Conservation (phyloP, 2,797 vertebrate genomes). For the Okamejei kenojei region DNA sequence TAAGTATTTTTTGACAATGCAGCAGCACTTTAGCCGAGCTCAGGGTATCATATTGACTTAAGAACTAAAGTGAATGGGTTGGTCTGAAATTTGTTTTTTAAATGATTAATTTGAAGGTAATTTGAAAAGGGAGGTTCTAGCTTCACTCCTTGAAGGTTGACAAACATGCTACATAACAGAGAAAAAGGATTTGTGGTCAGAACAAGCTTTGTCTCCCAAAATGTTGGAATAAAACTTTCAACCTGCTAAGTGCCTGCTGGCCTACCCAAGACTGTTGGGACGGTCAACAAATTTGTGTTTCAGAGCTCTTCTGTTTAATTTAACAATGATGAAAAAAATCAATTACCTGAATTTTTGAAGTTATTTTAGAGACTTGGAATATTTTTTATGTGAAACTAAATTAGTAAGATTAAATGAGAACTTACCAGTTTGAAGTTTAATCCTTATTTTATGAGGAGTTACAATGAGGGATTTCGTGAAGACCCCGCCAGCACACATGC, state of each 20-base stretch:
- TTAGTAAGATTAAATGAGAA: too few relatives aligned
- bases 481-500: too few relatives aligned
- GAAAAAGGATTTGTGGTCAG: too few relatives aligned
- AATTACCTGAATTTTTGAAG: neutral
- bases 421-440: too few relatives aligned
- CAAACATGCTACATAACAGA: neutral
- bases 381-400: neutral
- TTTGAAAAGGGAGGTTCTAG: neutral
- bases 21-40: neutral
- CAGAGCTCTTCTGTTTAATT: neutral
- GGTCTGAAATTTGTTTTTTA: neutral
- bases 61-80: neutral
- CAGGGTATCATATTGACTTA: neutral
- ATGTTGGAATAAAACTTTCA: too few relatives aligned
- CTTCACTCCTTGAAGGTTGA: neutral
- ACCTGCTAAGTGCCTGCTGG: too few relatives aligned
- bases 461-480: too few relatives aligned
- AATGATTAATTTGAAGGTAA: neutral
- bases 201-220: too few relatives aligned
- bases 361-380: neutral
- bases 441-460: too few relatives aligned
- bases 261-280: too few relatives aligned
- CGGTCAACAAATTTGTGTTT: neutral
- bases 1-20: neutral
- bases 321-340: neutral